These are phyloP conservation scores for Sebastes schlegelii DNA, from an alignment of 2,113 vertebrate genomes.

Conservation along the genomic window DNA sequence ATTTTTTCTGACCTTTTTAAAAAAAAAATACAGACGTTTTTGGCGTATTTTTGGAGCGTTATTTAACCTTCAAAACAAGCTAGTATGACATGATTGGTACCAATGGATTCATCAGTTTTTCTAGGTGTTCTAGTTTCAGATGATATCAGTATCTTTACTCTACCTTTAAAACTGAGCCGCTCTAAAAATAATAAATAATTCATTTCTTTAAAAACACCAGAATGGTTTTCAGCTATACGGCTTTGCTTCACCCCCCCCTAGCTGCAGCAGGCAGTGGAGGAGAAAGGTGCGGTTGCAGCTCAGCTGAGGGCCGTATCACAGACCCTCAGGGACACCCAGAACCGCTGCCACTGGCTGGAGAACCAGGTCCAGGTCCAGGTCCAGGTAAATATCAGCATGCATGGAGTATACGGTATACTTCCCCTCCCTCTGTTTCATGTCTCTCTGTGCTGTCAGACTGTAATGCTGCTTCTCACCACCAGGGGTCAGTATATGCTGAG, in stretches of 20 bases:
- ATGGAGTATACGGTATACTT: neutral
- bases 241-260: conserved; percentile 36
- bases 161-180: no score
- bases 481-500: conserved; percentile 82
- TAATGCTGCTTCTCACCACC: conserved; percentile 32
- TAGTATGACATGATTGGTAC: no score
- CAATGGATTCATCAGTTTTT: no score
- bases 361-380: conserved; percentile 77
- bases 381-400: conserved; percentile 28
- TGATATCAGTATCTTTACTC: no score
- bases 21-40: no score
- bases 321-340: conserved; percentile 87
- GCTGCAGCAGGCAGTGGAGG: conserved; percentile 86
- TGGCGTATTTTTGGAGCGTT: no score
- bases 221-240: no score
- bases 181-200: no score
- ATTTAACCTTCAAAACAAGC: no score
- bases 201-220: no score
- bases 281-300: conserved; percentile 83
- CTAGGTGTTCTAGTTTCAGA: no score
- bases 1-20: no score
- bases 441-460: neutral
- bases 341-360: conserved; percentile 86
- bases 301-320: conserved; percentile 87
- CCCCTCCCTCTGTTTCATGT: neutral